These are phyloP conservation scores for Lasioglossum vierecki DNA, from an alignment of 2,888 invertebrate species.

Conservation along the genomic window DNA sequence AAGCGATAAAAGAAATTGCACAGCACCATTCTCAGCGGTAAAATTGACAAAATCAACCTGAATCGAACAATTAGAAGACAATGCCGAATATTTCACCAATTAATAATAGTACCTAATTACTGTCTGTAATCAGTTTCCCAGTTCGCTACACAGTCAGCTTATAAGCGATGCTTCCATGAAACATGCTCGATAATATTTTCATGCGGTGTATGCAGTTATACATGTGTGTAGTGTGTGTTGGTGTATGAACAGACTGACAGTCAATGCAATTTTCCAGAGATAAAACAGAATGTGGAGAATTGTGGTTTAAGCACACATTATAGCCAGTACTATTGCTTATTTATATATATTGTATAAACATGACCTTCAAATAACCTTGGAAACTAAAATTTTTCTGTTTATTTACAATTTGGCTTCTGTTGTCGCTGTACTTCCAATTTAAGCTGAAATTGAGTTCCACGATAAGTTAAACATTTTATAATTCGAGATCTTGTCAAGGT, in stretches of 20 bases:
- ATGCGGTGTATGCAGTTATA: constrained; percentile 51
- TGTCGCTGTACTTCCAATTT: too few species aligned
- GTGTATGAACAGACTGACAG: constrained; percentile 33
- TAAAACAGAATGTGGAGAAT: background rate
- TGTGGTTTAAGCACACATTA: background rate
- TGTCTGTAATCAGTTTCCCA: constrained; percentile 21
- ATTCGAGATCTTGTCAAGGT: too few species aligned
- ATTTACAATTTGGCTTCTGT: too few species aligned
- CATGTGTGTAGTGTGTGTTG: constrained; percentile 9
- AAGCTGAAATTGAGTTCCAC: too few species aligned
- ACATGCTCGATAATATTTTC: constrained; percentile 56
- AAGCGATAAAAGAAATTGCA: constrained; percentile 20
- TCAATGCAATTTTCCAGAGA: background rate
- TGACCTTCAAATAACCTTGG: background rate
- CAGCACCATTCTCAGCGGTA: background rate
- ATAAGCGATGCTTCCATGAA: constrained; percentile 60
- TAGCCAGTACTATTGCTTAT: too few species aligned
- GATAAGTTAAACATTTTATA: too few species aligned
- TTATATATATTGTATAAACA: too few species aligned
- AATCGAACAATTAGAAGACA: background rate
- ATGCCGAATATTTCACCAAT: background rate
- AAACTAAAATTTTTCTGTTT: background rate
- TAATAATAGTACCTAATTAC: background rate
- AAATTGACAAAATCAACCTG: background rate
- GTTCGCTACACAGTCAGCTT: constrained; percentile 58